These are phyloP conservation scores for Eupristina koningsbergeri DNA, from an alignment of 1,140 invertebrate genomes.

Conservation along the genomic window DNA sequence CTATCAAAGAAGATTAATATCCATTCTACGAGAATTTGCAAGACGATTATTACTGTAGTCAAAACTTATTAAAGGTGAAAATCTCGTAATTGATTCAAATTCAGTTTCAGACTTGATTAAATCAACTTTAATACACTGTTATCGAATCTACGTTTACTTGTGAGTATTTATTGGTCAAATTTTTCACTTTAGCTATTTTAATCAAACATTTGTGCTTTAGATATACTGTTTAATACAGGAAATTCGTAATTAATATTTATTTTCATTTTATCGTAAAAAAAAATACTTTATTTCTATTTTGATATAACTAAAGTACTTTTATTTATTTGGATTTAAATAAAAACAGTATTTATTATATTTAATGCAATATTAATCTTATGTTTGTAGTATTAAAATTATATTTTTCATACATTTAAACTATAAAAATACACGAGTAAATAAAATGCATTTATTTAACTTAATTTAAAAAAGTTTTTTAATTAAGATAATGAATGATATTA, in stretches of 20 bases:
- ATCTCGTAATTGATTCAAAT: slow-evolving; percentile 43
- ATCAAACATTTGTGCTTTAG: background rate
- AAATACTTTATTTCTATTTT: no score
- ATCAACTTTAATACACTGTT: background rate
- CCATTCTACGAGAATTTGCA: background rate
- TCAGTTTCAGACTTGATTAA: slow-evolving; percentile 34
- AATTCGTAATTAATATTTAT: background rate
- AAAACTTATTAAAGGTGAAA: slow-evolving; percentile 29
- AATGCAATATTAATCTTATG: no score
- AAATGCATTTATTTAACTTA: no score
- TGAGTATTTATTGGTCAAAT: background rate
- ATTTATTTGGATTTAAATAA: no score
- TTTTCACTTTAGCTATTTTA: background rate
- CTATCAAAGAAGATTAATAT: slow-evolving; percentile 41
- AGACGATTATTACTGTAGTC: background rate
- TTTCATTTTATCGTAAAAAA: no score
- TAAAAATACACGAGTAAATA: no score
- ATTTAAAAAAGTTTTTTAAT: no score
- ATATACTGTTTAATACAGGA: background rate
- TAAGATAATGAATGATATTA: no score
- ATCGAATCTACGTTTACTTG: background rate
- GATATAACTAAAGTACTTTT: no score
- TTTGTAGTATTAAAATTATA: no score
- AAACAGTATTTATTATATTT: no score
- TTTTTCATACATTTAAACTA: no score